These are phyloP conservation scores for Neoseiulus cucumeris DNA, from an alignment of 1,140 invertebrate genomes.

Conservation along the genomic window DNA sequence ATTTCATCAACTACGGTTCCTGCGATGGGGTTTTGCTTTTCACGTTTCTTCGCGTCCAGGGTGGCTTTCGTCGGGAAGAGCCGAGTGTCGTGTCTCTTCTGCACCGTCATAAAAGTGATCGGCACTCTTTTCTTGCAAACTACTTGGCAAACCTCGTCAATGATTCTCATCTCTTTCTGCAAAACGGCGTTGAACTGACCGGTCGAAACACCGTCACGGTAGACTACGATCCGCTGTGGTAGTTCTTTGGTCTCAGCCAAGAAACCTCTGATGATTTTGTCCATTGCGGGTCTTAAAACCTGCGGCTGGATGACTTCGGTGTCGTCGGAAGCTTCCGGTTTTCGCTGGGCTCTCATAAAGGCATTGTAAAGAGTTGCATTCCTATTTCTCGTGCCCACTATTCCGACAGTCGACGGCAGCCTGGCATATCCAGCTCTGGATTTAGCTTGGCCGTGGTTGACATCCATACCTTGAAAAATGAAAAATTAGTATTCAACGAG, in stretches of 20 bases:
- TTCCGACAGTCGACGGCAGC: not conserved
- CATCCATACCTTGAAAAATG: not conserved
- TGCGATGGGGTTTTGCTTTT: slow-evolving; percentile 43
- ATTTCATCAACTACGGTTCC: slow-evolving; percentile 59
- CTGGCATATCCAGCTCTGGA: not conserved
- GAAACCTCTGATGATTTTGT: slow-evolving; percentile 12
- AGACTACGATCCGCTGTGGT: slow-evolving; percentile 28
- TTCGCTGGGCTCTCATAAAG: not conserved
- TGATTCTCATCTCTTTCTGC: slow-evolving; percentile 17
- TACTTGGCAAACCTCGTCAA: slow-evolving; percentile 14
- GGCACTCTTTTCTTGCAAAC: not conserved
- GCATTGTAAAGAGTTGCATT: not conserved
- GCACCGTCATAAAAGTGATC: slow-evolving; percentile 21
- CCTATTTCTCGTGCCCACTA: not conserved
- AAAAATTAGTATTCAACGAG: too few relatives aligned
- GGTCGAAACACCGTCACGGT: slow-evolving; percentile 31
- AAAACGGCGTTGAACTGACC: slow-evolving; percentile 27
- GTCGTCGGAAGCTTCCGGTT: not conserved
- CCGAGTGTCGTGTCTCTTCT: slow-evolving; percentile 19
- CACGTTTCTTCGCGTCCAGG: not conserved
- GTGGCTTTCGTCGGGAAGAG: slow-evolving; percentile 11
- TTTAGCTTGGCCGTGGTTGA: not conserved
- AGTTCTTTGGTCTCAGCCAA: slow-evolving; percentile 11
- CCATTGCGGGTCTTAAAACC: not conserved
- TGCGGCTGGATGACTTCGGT: not conserved